phyloP scores from a whole-genome alignment of 2,113 vertebrate species.

The Malurus melanocephalus region DNA sequence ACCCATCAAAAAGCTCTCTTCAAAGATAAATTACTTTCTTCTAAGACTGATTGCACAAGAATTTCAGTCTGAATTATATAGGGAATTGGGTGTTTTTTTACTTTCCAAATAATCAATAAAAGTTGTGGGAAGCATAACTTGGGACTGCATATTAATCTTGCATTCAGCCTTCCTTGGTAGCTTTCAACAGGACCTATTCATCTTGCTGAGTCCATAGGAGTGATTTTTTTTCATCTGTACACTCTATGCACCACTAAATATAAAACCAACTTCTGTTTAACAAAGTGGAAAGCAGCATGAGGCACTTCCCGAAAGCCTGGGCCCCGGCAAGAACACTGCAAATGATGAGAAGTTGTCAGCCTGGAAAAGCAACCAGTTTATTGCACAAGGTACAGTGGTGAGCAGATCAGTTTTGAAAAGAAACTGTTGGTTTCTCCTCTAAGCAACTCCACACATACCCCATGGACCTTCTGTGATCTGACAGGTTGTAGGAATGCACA shows the following conservation, averaged over 20 bases:
- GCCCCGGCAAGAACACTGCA: background rate
- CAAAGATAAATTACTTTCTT: conserved; percentile 41
- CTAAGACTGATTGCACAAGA: conserved; percentile 49
- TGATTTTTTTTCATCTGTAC: conserved; percentile 71
- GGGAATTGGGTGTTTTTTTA: conserved; percentile 42
- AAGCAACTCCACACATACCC: background rate
- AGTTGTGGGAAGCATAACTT: conserved; percentile 68
- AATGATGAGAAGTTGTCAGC: background rate
- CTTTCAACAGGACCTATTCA: conserved; percentile 68
- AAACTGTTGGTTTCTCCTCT: background rate
- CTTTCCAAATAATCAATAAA: conserved; percentile 71
- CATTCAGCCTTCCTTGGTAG: conserved; percentile 57
- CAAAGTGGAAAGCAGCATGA: conserved; percentile 64
- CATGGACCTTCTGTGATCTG: background rate
- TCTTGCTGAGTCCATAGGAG: conserved; percentile 63
- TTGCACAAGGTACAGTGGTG: background rate
- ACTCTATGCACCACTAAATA: conserved; percentile 67
- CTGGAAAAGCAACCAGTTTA: background rate
- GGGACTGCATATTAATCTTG: conserved; percentile 76
- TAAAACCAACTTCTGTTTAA: conserved; percentile 71
- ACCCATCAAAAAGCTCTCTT: conserved; percentile 2
- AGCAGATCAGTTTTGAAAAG: background rate
- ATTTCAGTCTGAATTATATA: conserved; percentile 58
- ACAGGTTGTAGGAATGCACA: background rate
- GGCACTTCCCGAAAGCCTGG: conserved; percentile 18